A percentile compares a stretch with the other conserved stretches of the same genome.
These are phyloP conservation scores for Chydorus sphaericus DNA, from an alignment of 2,888 invertebrate species.

Conservation along the genomic window DNA sequence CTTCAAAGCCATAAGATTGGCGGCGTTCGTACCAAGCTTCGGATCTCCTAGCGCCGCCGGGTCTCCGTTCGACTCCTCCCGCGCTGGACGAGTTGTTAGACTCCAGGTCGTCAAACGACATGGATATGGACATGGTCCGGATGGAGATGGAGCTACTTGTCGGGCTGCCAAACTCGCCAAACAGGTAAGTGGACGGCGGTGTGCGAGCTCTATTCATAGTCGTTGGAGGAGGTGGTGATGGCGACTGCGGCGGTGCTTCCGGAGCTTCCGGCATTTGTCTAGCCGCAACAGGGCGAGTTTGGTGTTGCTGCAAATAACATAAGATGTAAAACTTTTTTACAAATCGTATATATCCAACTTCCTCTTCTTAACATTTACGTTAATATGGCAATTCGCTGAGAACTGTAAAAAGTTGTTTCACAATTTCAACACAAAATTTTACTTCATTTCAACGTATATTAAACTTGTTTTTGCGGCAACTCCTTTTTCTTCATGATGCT, in stretches of 20 bases:
- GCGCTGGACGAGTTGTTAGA: not conserved
- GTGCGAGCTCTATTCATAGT: not conserved
- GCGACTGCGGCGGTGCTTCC: not conserved
- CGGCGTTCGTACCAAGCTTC: slow-evolving; percentile 53
- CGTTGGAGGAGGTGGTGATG: not conserved
- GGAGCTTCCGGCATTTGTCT: too few species aligned
- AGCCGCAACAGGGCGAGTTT: not conserved
- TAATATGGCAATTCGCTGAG: not conserved
- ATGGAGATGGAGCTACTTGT: not conserved
- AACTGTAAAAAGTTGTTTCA: too few species aligned
- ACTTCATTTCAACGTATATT: too few species aligned
- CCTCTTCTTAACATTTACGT: not conserved
- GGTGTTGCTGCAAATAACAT: too few species aligned
- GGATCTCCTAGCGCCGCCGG: slow-evolving; percentile 3
- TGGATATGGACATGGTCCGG: slow-evolving; percentile 12
- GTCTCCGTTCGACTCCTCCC: not conserved
- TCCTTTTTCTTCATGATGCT: too few species aligned
- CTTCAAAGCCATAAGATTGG: slow-evolving; percentile 61
- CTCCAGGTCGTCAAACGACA: slow-evolving; percentile 14
- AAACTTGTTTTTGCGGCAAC: too few species aligned
- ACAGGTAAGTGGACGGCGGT: slow-evolving; percentile 8
- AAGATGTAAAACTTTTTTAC: too few species aligned
- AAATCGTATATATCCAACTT: too few species aligned
- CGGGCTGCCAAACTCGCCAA: slow-evolving; percentile 2
- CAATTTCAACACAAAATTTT: too few species aligned